phyloP scores from a whole-genome alignment of 1,140 invertebrate genomes.

The Habropoda laboriosa region DNA sequence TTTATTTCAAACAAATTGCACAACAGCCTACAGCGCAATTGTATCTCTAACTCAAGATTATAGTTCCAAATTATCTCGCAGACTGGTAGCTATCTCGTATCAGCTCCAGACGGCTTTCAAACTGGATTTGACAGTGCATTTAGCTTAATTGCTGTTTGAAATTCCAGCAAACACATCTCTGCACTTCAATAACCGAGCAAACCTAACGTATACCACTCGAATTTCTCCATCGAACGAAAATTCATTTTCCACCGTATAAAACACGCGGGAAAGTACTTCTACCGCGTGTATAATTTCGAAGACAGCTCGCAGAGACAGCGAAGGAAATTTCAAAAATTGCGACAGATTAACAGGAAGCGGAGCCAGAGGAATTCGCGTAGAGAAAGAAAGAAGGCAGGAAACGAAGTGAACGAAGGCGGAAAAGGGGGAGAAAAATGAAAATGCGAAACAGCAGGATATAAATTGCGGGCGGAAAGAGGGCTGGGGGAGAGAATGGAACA shows the following conservation, averaged over 20 bases:
- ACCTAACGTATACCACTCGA: neutral
- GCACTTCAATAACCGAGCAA: neutral
- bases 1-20: too few species aligned
- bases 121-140: conserved; percentile 5
- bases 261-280: too few species aligned
- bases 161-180: too few species aligned
- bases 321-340: too few species aligned
- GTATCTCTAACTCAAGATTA: neutral
- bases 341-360: neutral
- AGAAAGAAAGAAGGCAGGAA: neutral
- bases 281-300: too few species aligned
- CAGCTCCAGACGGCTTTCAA: conserved; percentile 1
- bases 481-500: neutral
- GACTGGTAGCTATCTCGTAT: neutral
- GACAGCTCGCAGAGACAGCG: too few species aligned
- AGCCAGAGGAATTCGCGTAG: too few species aligned
- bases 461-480: too few species aligned
- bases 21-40: too few species aligned
- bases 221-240: neutral
- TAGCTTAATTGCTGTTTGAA: neutral
- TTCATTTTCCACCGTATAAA: too few species aligned
- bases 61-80: neutral
- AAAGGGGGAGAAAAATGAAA: neutral
- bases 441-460: neutral
- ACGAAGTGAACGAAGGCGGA: neutral